Evolutionary conservation across 2,797 vertebrate species (phyloP).

Genomic region (Acrossocheilus fasciatus): DNA sequence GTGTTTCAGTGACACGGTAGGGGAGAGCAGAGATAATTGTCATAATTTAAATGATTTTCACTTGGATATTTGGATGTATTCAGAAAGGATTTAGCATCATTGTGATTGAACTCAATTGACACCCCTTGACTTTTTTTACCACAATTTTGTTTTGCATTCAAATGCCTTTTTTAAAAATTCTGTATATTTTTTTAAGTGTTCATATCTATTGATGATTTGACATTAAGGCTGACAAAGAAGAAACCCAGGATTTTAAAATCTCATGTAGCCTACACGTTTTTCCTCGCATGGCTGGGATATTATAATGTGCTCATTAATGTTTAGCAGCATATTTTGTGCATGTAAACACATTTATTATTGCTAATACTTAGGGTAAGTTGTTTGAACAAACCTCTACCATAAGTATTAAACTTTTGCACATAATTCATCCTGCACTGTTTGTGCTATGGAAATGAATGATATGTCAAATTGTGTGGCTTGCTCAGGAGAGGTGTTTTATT

Average conservation of each 20-base stretch:
- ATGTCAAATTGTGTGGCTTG: neutral
- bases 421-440: neutral
- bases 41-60: neutral
- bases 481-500: slow-evolving; percentile 8
- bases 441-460: neutral
- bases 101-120: neutral
- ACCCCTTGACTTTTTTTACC: neutral
- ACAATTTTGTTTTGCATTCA: neutral
- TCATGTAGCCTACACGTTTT: neutral
- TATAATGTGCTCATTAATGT: neutral
- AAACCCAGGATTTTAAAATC: neutral
- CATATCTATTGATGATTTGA: neutral
- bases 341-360: neutral
- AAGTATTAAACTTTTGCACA: neutral
- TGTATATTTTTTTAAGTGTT: neutral
- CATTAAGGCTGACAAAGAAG: neutral
- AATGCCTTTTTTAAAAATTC: neutral
- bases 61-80: neutral
- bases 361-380: neutral
- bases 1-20: neutral
- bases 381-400: neutral
- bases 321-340: neutral
- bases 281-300: neutral
- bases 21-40: neutral
- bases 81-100: neutral